These are phyloP conservation scores for Anastrepha ludens DNA, from an alignment of 1,140 invertebrate species.

Conservation along the genomic window DNA sequence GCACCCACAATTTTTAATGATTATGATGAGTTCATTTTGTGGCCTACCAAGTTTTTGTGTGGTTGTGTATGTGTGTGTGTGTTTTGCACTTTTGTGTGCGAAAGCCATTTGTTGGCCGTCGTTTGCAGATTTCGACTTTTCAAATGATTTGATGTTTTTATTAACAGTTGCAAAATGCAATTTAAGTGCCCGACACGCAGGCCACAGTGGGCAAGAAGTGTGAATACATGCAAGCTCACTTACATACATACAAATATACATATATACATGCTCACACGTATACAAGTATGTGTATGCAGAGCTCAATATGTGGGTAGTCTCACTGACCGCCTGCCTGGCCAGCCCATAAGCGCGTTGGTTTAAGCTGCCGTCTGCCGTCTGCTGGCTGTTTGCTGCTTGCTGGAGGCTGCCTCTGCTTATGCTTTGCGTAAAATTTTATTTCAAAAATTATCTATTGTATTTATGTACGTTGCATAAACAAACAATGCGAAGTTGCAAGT, in stretches of 20 bases:
- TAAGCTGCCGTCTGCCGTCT: not conserved
- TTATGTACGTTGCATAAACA: not conserved
- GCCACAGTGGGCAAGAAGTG: slow-evolving; percentile 33
- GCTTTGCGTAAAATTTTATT: slow-evolving; percentile 50
- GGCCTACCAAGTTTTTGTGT: not conserved
- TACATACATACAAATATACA: not conserved
- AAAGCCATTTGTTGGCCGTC: not conserved
- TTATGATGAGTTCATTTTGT: slow-evolving; percentile 56
- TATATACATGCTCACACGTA: no score
- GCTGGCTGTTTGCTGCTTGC: not conserved
- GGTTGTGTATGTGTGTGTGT: not conserved
- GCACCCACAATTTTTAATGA: slow-evolving; percentile 56
- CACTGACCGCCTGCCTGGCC: slow-evolving; percentile 10
- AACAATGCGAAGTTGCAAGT: slow-evolving; percentile 37
- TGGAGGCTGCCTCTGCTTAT: not conserved
- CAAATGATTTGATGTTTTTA: slow-evolving; percentile 45
- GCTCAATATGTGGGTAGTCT: not conserved
- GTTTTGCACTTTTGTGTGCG: not conserved
- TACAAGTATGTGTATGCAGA: not conserved
- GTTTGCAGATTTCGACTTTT: slow-evolving; percentile 12
- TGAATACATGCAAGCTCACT: not conserved
- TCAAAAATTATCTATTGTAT: slow-evolving; percentile 50
- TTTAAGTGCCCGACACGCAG: slow-evolving; percentile 37
- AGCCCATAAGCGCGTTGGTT: slow-evolving; percentile 5
- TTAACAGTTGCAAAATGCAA: slow-evolving; percentile 47